Conservation (phyloP, 2,113 vertebrate species). For the Syngnathus floridae region DNA sequence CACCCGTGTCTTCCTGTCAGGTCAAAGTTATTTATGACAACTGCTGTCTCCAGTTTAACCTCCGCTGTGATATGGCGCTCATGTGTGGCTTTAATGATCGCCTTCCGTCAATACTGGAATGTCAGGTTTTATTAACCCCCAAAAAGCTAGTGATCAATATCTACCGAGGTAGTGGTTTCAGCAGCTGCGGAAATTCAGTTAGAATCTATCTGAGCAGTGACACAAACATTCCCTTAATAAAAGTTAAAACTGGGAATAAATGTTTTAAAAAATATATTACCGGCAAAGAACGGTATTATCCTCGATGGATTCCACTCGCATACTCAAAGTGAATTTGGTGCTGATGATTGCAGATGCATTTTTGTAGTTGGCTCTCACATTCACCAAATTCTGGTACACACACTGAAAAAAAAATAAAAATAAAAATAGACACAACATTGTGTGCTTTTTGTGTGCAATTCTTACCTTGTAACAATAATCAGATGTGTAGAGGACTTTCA, state of each 20-base stretch:
- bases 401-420: conserved; percentile 52
- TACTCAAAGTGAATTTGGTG: conserved; percentile 63
- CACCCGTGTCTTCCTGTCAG: conserved; percentile 27
- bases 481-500: conserved; percentile 61
- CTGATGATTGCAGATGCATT: conserved; percentile 58
- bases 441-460: background rate
- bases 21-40: conserved; percentile 43
- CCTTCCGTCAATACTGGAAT: conserved; percentile 65
- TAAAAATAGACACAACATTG: background rate
- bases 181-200: conserved; percentile 60
- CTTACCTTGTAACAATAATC: conserved; percentile 73
- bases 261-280: conserved; percentile 33
- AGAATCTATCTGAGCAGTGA: conserved; percentile 48
- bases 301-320: conserved; percentile 39
- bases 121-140: conserved; percentile 72
- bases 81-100: conserved; percentile 53
- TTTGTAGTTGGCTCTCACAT: conserved; percentile 38
- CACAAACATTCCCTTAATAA: conserved; percentile 20
- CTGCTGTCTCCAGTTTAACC: conserved; percentile 25
- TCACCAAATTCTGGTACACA: conserved; percentile 58
- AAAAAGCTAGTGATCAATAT: conserved; percentile 60
- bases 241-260: conserved; percentile 13
- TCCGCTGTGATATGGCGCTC: conserved; percentile 22
- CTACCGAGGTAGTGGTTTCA: conserved; percentile 39
- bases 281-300: conserved; percentile 58